Conservation (phyloP, 2,888 invertebrate species). For the Philonicus albiceps region DNA sequence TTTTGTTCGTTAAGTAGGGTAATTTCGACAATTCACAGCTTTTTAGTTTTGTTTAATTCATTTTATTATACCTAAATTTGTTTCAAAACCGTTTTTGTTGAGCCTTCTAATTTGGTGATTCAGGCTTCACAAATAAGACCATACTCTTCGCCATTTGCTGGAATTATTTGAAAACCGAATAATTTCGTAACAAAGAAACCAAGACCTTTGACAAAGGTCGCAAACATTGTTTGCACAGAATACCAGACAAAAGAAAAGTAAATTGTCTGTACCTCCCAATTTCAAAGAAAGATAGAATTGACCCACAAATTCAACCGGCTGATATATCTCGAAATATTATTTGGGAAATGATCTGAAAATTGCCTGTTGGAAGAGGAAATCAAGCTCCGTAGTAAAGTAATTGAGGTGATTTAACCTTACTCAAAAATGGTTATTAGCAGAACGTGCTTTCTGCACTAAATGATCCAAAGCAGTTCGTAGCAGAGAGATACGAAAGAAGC, state of each 20-base stretch:
- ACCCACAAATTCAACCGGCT: not conserved
- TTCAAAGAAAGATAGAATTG: not conserved
- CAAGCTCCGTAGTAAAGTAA: not conserved
- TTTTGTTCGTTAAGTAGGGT: not conserved
- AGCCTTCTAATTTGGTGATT: not conserved
- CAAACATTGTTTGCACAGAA: not conserved
- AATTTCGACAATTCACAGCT: not conserved
- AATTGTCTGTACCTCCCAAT: not conserved
- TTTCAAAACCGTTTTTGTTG: not conserved
- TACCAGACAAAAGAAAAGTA: not conserved
- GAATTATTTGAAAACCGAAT: not conserved
- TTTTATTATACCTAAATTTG: not conserved
- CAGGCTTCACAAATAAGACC: not conserved
- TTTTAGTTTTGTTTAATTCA: not conserved
- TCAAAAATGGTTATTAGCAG: slow-evolving; percentile 5
- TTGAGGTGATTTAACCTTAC: slow-evolving; percentile 7
- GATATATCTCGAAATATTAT: not conserved
- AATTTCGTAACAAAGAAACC: not conserved
- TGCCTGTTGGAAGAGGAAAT: not conserved
- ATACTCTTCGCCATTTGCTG: not conserved
- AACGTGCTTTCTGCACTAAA: not conserved
- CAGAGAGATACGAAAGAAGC: not conserved
- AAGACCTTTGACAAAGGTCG: not conserved
- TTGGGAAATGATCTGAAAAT: not conserved
- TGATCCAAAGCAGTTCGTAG: not conserved